phyloP scores from a whole-genome alignment of 2,888 invertebrate species.

The Drosophila mettleri region DNA sequence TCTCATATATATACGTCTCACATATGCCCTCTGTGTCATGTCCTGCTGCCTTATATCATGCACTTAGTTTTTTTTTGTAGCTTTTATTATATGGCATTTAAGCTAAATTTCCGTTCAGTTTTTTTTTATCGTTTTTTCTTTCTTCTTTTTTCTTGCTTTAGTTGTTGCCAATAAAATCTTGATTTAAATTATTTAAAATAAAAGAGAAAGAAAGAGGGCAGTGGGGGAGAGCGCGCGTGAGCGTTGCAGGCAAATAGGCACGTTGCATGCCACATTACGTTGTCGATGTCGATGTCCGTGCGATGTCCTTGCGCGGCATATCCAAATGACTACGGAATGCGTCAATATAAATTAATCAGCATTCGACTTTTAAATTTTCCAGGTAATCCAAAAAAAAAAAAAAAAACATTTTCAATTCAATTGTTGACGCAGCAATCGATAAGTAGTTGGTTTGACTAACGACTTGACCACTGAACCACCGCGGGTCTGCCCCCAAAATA shows the following conservation, averaged over 20 bases:
- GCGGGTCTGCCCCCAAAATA: constrained; percentile 12
- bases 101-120: constrained; percentile 42
- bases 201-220: no score
- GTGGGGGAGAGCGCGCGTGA: background rate
- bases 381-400: constrained; percentile 33
- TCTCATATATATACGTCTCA: constrained; percentile 7
- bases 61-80: background rate
- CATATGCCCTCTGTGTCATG: constrained; percentile 23
- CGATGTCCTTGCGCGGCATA: constrained; percentile 2
- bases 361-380: constrained; percentile 48
- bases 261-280: constrained; percentile 62
- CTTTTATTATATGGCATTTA: constrained; percentile 47
- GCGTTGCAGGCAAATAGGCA: constrained; percentile 10
- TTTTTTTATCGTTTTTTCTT: background rate
- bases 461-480: constrained; percentile 1
- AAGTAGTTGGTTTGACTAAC: constrained; percentile 10
- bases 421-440: constrained; percentile 49
- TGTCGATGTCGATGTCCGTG: constrained; percentile 42
- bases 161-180: constrained; percentile 48
- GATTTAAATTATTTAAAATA: constrained; percentile 76
- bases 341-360: constrained; percentile 71
- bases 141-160: constrained; percentile 19
- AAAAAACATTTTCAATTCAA: constrained; percentile 56
- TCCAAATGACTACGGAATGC: constrained; percentile 7
- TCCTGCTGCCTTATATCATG: constrained; percentile 44